Evolutionary conservation across 2,888 invertebrate species (phyloP).

Genomic region (Cephalotes varians): DNA sequence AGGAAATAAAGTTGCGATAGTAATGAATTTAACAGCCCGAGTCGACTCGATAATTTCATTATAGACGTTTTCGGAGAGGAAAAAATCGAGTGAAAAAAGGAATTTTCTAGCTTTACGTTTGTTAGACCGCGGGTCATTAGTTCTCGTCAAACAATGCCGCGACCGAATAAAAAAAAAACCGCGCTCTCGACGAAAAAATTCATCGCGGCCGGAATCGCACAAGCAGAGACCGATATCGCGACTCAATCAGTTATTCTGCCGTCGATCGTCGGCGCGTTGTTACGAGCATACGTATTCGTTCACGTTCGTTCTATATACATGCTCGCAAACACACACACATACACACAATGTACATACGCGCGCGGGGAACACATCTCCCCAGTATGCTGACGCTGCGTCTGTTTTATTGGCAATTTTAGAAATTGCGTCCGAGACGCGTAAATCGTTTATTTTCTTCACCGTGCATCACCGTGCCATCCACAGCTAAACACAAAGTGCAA

Average conservation of each 20-base stretch:
- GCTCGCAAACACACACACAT: not conserved
- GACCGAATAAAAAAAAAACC: slow-evolving; percentile 29
- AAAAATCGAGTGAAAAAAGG: not conserved
- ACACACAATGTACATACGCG: not conserved
- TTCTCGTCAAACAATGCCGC: slow-evolving; percentile 40
- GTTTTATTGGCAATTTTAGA: slow-evolving; percentile 76
- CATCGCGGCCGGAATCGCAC: slow-evolving; percentile 28
- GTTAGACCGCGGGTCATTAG: slow-evolving; percentile 42
- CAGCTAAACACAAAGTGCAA: slow-evolving; percentile 47
- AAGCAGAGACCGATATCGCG: slow-evolving; percentile 51
- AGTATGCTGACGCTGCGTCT: slow-evolving; percentile 55
- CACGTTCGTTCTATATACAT: slow-evolving; percentile 28
- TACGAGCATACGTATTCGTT: slow-evolving; percentile 52
- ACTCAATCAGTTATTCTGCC: slow-evolving; percentile 69
- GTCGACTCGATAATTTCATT: slow-evolving; percentile 42
- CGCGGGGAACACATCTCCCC: slow-evolving; percentile 21
- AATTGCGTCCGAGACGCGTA: slow-evolving; percentile 70
- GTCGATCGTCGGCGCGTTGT: slow-evolving; percentile 65
- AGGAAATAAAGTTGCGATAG: too few relatives aligned
- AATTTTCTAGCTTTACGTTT: slow-evolving; percentile 22
- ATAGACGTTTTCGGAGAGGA: slow-evolving; percentile 4
- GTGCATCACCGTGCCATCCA: slow-evolving; percentile 16
- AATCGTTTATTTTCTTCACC: slow-evolving; percentile 67
- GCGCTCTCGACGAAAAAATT: slow-evolving; percentile 45
- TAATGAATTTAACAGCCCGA: not conserved